These are phyloP conservation scores for Albula goreensis DNA, from an alignment of 2,113 vertebrate species.

Conservation along the genomic window DNA sequence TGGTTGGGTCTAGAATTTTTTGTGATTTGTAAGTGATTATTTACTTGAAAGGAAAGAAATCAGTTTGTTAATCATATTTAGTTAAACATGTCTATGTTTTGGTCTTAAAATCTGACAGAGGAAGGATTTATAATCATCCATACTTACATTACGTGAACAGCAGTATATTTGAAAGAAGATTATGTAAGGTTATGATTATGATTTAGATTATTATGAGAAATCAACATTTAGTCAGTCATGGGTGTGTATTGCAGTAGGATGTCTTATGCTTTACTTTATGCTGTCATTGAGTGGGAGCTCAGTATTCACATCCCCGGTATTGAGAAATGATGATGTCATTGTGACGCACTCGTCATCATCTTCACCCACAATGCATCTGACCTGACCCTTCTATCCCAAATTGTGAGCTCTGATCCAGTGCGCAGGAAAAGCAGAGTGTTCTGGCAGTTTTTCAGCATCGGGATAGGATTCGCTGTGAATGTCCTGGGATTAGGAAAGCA, in stretches of 20 bases:
- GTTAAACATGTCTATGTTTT: no score
- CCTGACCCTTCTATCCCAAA: not conserved
- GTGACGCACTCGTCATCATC: not conserved
- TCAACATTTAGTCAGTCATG: not conserved
- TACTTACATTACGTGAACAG: no score
- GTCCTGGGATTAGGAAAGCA: not conserved
- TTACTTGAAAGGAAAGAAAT: no score
- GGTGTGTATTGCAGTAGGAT: not conserved
- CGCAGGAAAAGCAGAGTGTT: not conserved
- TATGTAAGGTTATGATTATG: no score
- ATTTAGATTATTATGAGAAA: no score
- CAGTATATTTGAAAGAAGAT: no score
- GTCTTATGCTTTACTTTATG: not conserved
- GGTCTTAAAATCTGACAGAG: no score
- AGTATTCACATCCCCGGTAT: not conserved
- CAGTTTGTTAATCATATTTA: no score
- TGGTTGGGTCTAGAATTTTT: no score
- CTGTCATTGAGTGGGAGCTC: not conserved
- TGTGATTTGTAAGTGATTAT: no score
- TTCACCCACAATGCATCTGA: not conserved
- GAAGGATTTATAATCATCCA: no score
- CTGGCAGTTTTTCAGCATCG: slow-evolving; percentile 2
- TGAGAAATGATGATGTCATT: not conserved
- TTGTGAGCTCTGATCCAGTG: not conserved
- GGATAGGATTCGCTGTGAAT: not conserved